Percentiles rank a stretch among this genome's conserved stretches.
phyloP scores from a whole-genome alignment of 1,140 invertebrate genomes.

The Orchestia grillus region DNA sequence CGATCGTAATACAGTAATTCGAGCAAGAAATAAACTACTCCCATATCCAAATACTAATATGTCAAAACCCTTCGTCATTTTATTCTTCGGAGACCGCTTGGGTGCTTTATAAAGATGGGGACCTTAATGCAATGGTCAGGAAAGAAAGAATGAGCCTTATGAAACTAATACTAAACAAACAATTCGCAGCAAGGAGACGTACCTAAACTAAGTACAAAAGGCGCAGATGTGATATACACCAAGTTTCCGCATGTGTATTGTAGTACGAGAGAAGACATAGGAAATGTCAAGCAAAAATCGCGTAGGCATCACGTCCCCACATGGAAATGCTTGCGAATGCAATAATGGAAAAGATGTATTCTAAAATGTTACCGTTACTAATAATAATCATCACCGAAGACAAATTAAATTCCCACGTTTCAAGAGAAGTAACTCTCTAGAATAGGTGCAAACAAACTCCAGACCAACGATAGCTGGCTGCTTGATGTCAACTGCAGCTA shows the following conservation, averaged over 20 bases:
- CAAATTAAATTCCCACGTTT: too few species aligned
- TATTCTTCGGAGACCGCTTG: not conserved
- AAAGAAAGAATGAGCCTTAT: not conserved
- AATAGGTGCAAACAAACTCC: too few species aligned
- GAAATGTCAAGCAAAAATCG: too few species aligned
- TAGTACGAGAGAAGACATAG: too few species aligned
- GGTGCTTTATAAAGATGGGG: not conserved
- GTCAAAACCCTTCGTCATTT: not conserved
- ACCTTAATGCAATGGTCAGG: not conserved
- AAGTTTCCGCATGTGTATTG: not conserved
- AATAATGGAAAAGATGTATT: not conserved
- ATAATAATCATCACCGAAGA: too few species aligned
- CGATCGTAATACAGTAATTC: too few species aligned
- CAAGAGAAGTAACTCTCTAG: too few species aligned
- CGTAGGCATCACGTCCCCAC: too few species aligned
- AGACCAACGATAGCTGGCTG: too few species aligned
- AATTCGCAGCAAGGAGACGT: not conserved
- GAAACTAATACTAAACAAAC: not conserved
- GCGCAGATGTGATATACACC: not conserved
- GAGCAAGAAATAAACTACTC: not conserved
- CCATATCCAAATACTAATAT: not conserved
- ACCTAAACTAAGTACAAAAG: not conserved
- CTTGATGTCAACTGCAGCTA: too few species aligned
- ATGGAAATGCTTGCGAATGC: not conserved
- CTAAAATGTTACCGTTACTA: too few species aligned